These are phyloP conservation scores for Alosa sapidissima DNA, from an alignment of 2,797 vertebrate species.

Conservation along the genomic window DNA sequence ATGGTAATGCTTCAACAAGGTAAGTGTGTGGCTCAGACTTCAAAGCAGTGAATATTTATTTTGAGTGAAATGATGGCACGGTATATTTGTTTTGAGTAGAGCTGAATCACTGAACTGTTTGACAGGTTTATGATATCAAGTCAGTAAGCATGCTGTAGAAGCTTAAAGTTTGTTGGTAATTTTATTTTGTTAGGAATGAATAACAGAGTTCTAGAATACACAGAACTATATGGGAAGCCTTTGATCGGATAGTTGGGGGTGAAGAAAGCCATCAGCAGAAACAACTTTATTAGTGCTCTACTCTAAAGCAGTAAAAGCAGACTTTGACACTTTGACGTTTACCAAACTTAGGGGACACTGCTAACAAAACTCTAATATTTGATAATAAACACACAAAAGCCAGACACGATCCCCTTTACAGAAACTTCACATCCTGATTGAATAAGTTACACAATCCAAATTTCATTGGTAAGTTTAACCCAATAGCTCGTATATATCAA, in stretches of 20 bases:
- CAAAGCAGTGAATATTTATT: not conserved
- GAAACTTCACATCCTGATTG: constrained; percentile 40
- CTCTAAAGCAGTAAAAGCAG: no score
- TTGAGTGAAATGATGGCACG: not conserved
- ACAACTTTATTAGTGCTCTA: no score
- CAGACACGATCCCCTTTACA: constrained; percentile 26
- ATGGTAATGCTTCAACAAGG: not conserved
- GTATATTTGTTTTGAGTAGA: not conserved
- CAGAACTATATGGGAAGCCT: not conserved
- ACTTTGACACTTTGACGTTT: no score
- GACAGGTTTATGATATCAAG: not conserved
- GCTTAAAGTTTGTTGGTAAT: not conserved
- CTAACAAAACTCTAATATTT: not conserved
- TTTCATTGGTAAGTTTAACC: constrained; percentile 37
- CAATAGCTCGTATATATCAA: constrained; percentile 29
- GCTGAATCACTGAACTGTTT: not conserved
- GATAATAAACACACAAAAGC: not conserved
- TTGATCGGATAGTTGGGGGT: not conserved
- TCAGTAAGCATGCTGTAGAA: not conserved
- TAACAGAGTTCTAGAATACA: not conserved
- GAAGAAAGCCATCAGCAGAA: not conserved
- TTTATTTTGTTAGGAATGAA: not conserved
- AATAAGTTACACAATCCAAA: constrained; percentile 28
- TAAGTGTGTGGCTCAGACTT: not conserved
- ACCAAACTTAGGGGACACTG: no score